A percentile compares a stretch with the other conserved stretches of the same genome.
These are phyloP conservation scores for Scyliorhinus canicula DNA, from an alignment of 2,797 vertebrate species.

Conservation along the genomic window DNA sequence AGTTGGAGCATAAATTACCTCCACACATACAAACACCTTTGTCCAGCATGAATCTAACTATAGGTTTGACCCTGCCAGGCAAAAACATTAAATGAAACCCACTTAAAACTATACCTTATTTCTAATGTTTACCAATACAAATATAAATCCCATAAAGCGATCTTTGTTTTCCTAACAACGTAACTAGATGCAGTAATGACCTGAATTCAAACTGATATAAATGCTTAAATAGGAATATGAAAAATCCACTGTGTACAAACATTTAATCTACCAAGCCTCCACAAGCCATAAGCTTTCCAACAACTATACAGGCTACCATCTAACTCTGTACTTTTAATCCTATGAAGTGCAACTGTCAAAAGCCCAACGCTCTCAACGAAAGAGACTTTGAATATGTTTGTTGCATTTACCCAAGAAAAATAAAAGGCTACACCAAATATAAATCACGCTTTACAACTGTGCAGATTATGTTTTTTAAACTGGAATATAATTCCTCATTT, in stretches of 20 bases:
- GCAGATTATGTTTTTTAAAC: neutral
- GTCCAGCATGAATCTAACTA: too few species aligned
- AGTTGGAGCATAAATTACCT: too few species aligned
- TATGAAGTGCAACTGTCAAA: neutral
- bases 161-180: too few species aligned
- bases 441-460: neutral
- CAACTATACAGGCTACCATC: neutral
- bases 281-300: neutral
- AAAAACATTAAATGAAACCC: too few species aligned
- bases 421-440: neutral
- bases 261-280: neutral
- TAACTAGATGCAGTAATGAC: neutral
- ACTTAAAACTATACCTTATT: too few species aligned
- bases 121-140: too few species aligned
- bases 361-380: neutral
- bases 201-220: neutral
- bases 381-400: neutral
- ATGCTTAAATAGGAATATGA: neutral
- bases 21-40: too few species aligned
- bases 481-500: neutral
- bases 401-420: neutral
- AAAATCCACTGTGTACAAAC: neutral
- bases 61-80: too few species aligned
- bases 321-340: neutral
- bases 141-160: too few species aligned